Evolutionary conservation across 2,113 vertebrate genomes (phyloP).

Genomic region (Alaudala cheleensis): DNA sequence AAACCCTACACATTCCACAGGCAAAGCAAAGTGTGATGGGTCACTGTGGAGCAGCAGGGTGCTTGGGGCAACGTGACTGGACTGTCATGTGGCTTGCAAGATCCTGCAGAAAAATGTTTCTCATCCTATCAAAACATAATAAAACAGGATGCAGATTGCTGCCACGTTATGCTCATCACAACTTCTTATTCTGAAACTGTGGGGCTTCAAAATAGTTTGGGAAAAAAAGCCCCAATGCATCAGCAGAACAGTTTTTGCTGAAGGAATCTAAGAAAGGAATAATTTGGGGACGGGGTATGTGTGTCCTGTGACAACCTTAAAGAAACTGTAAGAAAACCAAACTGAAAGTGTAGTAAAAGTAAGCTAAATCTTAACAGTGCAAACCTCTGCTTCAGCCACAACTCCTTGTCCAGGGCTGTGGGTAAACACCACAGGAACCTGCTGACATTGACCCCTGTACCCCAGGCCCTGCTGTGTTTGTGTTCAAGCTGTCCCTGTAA

Average conservation of each 20-base stretch:
- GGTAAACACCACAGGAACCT: fast-evolving
- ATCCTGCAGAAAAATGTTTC: not conserved
- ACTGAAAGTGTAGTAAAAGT: not conserved
- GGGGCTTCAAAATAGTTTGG: not conserved
- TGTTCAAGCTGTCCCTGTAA: not conserved
- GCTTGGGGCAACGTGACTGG: fast-evolving
- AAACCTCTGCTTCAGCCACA: fast-evolving
- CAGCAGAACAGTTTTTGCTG: not conserved
- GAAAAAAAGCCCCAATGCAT: fast-evolving
- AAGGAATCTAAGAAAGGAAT: not conserved
- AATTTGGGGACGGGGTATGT: not conserved
- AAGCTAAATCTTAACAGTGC: not conserved
- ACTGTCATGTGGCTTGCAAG: not conserved
- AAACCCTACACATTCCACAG: not conserved
- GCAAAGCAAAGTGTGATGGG: not conserved
- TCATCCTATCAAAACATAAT: not conserved
- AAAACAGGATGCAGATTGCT: not conserved
- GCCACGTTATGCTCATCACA: not conserved
- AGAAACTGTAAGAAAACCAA: not conserved
- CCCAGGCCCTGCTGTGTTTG: not conserved
- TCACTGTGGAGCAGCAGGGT: not conserved
- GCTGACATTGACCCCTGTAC: not conserved
- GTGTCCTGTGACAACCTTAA: not conserved
- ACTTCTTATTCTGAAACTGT: not conserved
- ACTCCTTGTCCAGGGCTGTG: not conserved